These are phyloP conservation scores for Caenorhabditis wallacei DNA, from an alignment of 2,888 invertebrate species.

Conservation along the genomic window DNA sequence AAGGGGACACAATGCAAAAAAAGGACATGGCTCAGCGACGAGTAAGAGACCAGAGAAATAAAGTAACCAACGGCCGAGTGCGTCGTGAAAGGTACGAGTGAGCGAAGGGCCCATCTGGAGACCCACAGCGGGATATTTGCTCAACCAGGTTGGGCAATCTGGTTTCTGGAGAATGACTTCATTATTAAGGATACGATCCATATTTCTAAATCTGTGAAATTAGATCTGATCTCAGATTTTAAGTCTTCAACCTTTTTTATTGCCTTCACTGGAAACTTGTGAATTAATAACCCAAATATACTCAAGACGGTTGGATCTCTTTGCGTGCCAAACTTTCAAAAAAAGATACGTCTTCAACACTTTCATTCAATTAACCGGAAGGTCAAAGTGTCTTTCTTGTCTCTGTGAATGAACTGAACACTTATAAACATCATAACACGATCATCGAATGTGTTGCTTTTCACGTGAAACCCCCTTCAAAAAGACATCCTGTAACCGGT, in stretches of 20 bases:
- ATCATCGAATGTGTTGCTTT: conserved; percentile 21
- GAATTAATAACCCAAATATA: no score
- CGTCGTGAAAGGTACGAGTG: background rate
- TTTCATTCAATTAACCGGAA: conserved; percentile 22
- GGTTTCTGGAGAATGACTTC: no score
- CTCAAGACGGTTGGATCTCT: no score
- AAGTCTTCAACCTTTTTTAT: no score
- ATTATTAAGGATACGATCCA: no score
- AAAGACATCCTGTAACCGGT: background rate
- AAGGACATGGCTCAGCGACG: background rate
- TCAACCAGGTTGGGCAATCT: no score
- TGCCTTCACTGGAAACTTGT: no score
- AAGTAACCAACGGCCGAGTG: background rate
- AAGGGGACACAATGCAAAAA: conserved; percentile 5
- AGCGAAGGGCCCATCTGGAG: no score
- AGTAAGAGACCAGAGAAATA: background rate
- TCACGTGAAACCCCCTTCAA: conserved; percentile 51
- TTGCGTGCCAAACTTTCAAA: no score
- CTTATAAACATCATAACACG: conserved; percentile 50
- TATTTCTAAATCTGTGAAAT: no score
- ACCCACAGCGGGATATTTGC: no score
- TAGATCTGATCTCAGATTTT: no score
- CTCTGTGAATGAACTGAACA: conserved; percentile 3
- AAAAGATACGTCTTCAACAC: background rate
- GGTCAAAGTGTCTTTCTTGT: conserved; percentile 26